Base-by-base conservation (phyloP, 1,140 invertebrate genomes). In the Brachionus sp. region DNA sequence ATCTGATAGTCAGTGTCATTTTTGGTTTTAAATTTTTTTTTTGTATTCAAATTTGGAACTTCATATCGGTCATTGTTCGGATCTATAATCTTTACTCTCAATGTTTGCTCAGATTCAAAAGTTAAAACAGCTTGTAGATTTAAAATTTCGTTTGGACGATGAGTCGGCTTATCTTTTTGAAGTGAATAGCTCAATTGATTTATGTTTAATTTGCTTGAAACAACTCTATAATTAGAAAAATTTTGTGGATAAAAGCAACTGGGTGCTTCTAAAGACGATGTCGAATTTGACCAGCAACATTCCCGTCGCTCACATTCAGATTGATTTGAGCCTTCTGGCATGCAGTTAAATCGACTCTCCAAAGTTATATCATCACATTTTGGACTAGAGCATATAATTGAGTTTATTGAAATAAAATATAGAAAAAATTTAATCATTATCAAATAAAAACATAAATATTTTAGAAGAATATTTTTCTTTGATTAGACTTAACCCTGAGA, bases 51-150 rank as follows among this genome's bases (percentile, higher is more conserved):
- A 64, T 77, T n/a, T 3, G 87, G 87, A 6, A 89, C 88, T 84
- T 89, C 88, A 85, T 87, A 89, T 35, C 88, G 83, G n/a, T 85
- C 68, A 66, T 86, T 86, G 29, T 84, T 80, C 16, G 87, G 85
- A 75, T 87, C 87, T 84, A 70, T 85, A 5, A 88, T 85, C 86
- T 87, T 82, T 57, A 86, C 37, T 5, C 75, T 12, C 9, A 75
- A 12, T 50, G 23, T 35, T 25, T 46, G 6, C 25, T 35, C 29
- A 0, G 80, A 42, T 10, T 75, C 66, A 46, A 73, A 83, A 1
- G 23, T 53, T 10, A 83, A 5, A 50, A 29, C 33, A 1, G 39
- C 42, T 50, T 83, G 10, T 19, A 83, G 13, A 25, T 73, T 75
- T 4, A 75, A 16, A 16, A 75, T 57, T 44, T 83, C 82, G 9